phyloP scores from a whole-genome alignment of 2,797 vertebrate genomes.

The Lagorchestes hirsutus region DNA sequence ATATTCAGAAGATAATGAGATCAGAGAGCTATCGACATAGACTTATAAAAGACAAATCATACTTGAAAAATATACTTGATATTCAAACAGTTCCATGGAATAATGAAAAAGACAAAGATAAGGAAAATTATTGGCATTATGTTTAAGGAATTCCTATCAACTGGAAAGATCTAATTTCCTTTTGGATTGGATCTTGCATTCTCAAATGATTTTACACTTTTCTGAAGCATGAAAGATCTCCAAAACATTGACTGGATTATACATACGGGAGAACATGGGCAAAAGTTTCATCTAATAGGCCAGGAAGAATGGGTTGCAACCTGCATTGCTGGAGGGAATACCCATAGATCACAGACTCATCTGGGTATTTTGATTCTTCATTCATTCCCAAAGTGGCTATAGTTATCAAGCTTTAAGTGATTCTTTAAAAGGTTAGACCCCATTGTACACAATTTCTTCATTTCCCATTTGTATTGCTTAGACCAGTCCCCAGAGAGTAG shows the following conservation, averaged over 20 bases:
- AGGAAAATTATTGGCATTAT: neutral
- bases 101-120: neutral
- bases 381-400: neutral
- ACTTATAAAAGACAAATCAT: conserved; percentile 16
- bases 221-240: neutral
- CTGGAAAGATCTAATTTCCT: neutral
- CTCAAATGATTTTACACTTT: neutral
- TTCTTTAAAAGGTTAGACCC: neutral
- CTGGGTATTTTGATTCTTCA: neutral
- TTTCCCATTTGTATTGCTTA: neutral
- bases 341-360: neutral
- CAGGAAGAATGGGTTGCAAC: neutral
- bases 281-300: neutral
- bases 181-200: neutral
- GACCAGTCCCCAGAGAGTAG: neutral
- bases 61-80: neutral
- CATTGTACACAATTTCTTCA: neutral
- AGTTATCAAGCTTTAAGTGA: neutral
- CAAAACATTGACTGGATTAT: neutral
- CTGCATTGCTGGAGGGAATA: neutral
- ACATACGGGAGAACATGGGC: neutral
- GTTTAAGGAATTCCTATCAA: neutral
- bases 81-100: neutral
- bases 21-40: neutral
- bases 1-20: neutral